Conservation (phyloP, 2,888 invertebrate species). For the Venustoraphidia nigricollis region DNA sequence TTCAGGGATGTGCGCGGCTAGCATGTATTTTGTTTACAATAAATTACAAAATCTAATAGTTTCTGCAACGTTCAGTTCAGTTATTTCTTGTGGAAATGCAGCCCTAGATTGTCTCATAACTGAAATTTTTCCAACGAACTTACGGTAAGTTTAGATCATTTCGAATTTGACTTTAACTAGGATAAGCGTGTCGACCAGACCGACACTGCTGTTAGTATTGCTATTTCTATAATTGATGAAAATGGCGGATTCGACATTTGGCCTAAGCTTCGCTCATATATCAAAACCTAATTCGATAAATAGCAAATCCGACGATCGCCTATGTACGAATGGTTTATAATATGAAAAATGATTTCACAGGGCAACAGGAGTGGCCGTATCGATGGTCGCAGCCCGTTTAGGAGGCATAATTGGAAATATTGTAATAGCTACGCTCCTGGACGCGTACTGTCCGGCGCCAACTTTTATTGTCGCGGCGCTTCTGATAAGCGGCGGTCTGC, state of each 20-base stretch:
- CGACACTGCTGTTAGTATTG: too few species aligned
- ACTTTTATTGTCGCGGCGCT: slow-evolving; percentile 80
- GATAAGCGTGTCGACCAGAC: background rate
- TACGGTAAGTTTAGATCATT: slow-evolving; percentile 39
- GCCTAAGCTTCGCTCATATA: too few species aligned
- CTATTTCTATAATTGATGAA: too few species aligned
- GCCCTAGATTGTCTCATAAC: slow-evolving; percentile 84
- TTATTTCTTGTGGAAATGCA: slow-evolving; percentile 78
- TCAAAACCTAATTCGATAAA: too few species aligned
- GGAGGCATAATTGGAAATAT: slow-evolving; percentile 82
- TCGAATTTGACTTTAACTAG: background rate
- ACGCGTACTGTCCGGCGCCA: slow-evolving; percentile 80
- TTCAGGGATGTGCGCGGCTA: slow-evolving; percentile 68
- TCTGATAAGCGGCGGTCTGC: slow-evolving; percentile 72
- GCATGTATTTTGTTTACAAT: slow-evolving; percentile 72
- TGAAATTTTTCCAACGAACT: slow-evolving; percentile 83
- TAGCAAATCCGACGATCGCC: too few species aligned
- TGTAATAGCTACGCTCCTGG: slow-evolving; percentile 75
- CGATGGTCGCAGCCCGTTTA: slow-evolving; percentile 77
- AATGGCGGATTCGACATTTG: too few species aligned
- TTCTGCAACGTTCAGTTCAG: slow-evolving; percentile 73
- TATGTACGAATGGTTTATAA: background rate
- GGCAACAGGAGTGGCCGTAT: slow-evolving; percentile 81
- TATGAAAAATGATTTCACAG: slow-evolving; percentile 28
- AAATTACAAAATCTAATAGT: slow-evolving; percentile 70